Evolutionary conservation across 2,113 vertebrate species (phyloP).

Genomic region (Indicator maculatus): DNA sequence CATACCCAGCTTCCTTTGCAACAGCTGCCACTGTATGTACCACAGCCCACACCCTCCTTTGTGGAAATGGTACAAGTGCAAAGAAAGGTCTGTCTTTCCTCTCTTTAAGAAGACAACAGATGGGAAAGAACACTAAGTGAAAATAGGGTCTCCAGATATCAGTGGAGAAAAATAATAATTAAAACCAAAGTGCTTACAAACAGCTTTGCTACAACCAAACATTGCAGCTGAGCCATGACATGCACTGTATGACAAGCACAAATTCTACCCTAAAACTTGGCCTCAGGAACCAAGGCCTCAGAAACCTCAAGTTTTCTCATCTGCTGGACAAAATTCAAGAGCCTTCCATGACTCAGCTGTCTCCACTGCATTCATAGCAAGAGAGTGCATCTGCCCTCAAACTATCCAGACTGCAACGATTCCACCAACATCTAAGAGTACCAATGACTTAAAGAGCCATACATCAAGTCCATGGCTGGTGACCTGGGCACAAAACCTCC

Average conservation of each 20-base stretch:
- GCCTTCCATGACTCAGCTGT: not conserved
- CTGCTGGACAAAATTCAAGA: not conserved
- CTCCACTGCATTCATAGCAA: not conserved
- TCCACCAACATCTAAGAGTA: not conserved
- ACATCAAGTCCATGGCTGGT: not conserved
- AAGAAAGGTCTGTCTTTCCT: not conserved
- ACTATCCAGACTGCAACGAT: not conserved
- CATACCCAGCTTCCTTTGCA: not conserved
- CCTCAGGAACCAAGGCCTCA: not conserved
- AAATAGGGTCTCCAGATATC: not conserved
- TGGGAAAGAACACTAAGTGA: not conserved
- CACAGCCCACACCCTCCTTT: not conserved
- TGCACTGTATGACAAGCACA: not conserved
- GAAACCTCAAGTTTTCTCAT: not conserved
- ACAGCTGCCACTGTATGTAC: rapidly evolving
- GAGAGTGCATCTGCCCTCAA: not conserved
- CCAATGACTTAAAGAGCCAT: not conserved
- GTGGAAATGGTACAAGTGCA: not conserved
- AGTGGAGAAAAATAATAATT: not conserved
- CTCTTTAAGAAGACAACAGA: not conserved
- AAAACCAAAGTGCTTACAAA: not conserved
- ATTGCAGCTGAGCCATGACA: not conserved
- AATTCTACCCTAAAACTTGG: not conserved
- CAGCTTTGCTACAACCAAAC: not conserved
- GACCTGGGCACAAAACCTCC: not conserved